A percentile compares a stretch with the other conserved stretches of the same genome.
phyloP scores from a whole-genome alignment of 2,888 invertebrate genomes.

The Drosophila neonasuta region DNA sequence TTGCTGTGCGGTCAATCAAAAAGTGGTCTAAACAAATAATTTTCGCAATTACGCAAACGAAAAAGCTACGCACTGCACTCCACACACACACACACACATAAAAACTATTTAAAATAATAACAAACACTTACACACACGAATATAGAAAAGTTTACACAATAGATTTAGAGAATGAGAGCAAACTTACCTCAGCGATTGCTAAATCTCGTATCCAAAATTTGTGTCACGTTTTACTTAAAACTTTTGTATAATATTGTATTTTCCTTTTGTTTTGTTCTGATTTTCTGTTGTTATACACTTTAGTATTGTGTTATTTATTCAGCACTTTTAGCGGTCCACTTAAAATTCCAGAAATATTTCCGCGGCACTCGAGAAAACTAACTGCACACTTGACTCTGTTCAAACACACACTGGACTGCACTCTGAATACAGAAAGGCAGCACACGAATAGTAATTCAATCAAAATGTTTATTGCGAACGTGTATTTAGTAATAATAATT shows the following conservation, averaged over 20 bases:
- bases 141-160: constrained; percentile 9
- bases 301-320: constrained; percentile 37
- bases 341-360: constrained; percentile 67
- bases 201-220: constrained; percentile 42
- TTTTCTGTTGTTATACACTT: constrained; percentile 5
- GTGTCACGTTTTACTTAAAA: constrained; percentile 35
- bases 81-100: neutral
- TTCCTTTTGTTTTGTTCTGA: constrained; percentile 21
- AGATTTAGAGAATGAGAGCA: neutral
- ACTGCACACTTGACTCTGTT: constrained; percentile 35
- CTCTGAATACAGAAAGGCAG: neutral
- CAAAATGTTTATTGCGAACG: constrained; percentile 24
- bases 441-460: constrained; percentile 31
- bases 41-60: constrained; percentile 65
- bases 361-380: constrained; percentile 41
- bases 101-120: constrained; percentile 20
- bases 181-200: constrained; percentile 52
- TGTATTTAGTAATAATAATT: constrained; percentile 37
- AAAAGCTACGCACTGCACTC: constrained; percentile 14
- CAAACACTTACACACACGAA: neutral
- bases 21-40: constrained; percentile 73
- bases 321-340: constrained; percentile 57
- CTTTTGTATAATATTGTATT: constrained; percentile 13
- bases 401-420: constrained; percentile 10
- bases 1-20: constrained; percentile 67